Base-by-base conservation (phyloP, 1,140 invertebrate genomes). In the Rhopalosiphum maidis region DNA sequence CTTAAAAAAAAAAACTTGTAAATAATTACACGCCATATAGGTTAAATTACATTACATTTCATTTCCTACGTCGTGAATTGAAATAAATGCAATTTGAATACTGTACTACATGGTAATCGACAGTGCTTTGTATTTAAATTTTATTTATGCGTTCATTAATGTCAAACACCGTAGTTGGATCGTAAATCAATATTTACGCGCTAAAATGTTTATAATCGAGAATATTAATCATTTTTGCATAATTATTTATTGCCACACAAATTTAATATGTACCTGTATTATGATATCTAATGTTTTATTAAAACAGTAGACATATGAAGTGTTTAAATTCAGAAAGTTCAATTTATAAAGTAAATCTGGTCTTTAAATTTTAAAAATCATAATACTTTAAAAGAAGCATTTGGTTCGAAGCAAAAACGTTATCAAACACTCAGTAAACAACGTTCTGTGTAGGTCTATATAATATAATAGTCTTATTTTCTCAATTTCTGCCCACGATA, bases 81-180 rank as follows among this genome's bases (percentile, higher is more conserved):
- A 60, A 90, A 90, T 90, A 60, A 41, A 43, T 60, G 11, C 41
- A 41, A 60, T 60, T 60, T 90, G 43, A 90, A 90, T 60, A 60
- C 11, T 85, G 35, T 8, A 23, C 7, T 18, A 22, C 60, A 68
- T 68, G 89, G 15, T 90, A 90, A 68, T 43, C 11, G 30, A 90
- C 30, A 3, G 18, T n/a, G 37, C 54, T 68, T 90, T 90, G 89
- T 90, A 90, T 90, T 90, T 22, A 90, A 68, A 90, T 90, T 68
- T 60, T 41, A 68, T 68, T 30, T 37, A 8, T 43, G 23, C 37
- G 23, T 43, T 68, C 6, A 68, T 68, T 60, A 43, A 68, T 41
- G n/a, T 37, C 41, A 54, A 89, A 35, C 48, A 35, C n/a, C 35
- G 41, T 35, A 22, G 88, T 55, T 41, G 5, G 35, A 89, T 89